phyloP scores from a whole-genome alignment of 2,888 invertebrate genomes.

The Drosophila mimetica region DNA sequence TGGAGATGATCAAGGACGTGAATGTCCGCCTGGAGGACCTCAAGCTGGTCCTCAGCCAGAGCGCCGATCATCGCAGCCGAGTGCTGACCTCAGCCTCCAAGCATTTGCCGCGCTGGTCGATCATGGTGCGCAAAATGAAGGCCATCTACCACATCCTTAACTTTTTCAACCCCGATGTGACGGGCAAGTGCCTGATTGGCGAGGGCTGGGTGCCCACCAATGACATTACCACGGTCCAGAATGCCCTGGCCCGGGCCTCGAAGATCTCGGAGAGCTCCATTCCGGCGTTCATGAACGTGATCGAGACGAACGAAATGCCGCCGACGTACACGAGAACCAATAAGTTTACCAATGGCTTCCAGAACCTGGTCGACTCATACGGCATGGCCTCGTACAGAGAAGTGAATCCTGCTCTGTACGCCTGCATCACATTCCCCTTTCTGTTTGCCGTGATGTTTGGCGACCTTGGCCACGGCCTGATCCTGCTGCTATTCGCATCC shows the following conservation, averaged over 20 bases:
- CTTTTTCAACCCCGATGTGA: constrained; percentile 95
- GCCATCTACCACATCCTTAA: constrained; percentile 97
- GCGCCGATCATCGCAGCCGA: constrained; percentile 92
- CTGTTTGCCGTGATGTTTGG: constrained; percentile 98
- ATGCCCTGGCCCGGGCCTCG: constrained; percentile 92
- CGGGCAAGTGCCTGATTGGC: constrained; percentile 94
- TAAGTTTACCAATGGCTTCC: constrained; percentile 96
- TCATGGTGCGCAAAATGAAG: constrained; percentile 94
- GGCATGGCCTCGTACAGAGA: constrained; percentile 97
- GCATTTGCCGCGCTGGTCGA: constrained; percentile 92
- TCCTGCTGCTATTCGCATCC: constrained; percentile 91
- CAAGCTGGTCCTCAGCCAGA: constrained; percentile 90
- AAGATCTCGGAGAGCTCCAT: constrained; percentile 94
- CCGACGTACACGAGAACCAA: constrained; percentile 97
- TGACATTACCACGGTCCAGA: constrained; percentile 90
- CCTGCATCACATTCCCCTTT: constrained; percentile 97
- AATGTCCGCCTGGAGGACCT: constrained; percentile 93
- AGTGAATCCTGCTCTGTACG: constrained; percentile 95
- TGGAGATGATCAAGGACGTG: constrained; percentile 93
- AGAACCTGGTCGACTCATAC: constrained; percentile 96
- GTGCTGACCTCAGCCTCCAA: constrained; percentile 92
- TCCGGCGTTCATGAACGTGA: constrained; percentile 96
- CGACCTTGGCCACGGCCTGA: constrained; percentile 94
- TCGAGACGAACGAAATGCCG: constrained; percentile 91
- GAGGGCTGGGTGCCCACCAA: constrained; percentile 94